Evolutionary conservation across 2,797 vertebrate species (phyloP), one percentile per base, ranked within the genome.

Genomic region (Iguana delicatissima): DNA sequence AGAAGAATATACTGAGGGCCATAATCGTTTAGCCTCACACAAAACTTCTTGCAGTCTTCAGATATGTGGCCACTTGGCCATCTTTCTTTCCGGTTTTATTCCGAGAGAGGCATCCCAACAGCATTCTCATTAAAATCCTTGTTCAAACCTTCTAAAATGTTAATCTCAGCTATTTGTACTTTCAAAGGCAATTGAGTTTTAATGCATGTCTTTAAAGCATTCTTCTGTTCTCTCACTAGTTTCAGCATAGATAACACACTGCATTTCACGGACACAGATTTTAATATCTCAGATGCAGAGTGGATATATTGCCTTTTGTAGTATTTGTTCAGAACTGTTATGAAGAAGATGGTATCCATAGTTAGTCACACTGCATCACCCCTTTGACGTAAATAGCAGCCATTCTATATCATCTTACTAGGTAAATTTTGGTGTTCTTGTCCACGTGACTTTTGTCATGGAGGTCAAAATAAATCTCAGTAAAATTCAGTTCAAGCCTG

Each of bases 141-240:
- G n/a, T 74, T 46, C 55, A 67, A n/a, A 83, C 13, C 35, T 46
- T 46, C 83, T 83, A 83, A 64, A 64, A 84, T 64, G 12, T 57
- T 77, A 59, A 6, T 29, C 13, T 83, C 59, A 67, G 1, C 9
- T 57, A 29, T n/a, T 87, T 3, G 29, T 42, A n/a, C 57, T 62
- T 82, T 52, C 55, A 64, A 55, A 89, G 32, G 29, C 32, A 38
- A 42, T 29, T 42, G 57, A 83, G 32, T 59, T 18, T 35, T 84
- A 57, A 87, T 77, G n/a, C 57, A 69, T 57, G 35, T 77, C 8
- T n/a, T 42, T 72, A 87, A 91, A 57, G 14, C 74, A 69, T n/a
- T 73, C 77, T n/a, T 26, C 35, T 12, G 72, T 26, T n/a, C 29
- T 46, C 18, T 6, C 18, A 52, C 52, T 62, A 76, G 14, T 83